phyloP scores from a whole-genome alignment of 2,888 invertebrate genomes.

The Tiliacea citrago region DNA sequence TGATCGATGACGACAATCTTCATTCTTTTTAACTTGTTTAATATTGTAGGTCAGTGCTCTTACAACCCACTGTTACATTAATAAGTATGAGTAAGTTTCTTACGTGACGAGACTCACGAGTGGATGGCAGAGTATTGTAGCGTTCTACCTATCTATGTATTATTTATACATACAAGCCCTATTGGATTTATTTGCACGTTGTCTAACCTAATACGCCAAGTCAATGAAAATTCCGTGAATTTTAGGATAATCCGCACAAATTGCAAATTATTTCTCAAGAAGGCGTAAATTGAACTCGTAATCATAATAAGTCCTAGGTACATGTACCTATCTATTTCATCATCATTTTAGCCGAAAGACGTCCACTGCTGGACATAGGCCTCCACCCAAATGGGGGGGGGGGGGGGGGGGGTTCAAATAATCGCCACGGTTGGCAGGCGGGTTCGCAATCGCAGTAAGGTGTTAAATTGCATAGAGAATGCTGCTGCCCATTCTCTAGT shows the following conservation, averaged over 20 bases:
- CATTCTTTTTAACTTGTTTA: not conserved
- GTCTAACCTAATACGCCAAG: not conserved
- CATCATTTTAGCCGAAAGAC: no score
- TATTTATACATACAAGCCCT: constrained; percentile 2
- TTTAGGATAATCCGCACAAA: constrained; percentile 7
- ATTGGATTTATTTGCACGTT: constrained; percentile 37
- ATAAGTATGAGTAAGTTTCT: constrained; percentile 46
- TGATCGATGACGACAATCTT: not conserved
- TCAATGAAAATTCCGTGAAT: constrained; percentile 7
- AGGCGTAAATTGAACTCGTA: constrained; percentile 14
- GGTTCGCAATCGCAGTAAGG: no score
- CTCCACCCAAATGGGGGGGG: no score
- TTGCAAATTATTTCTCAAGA: constrained; percentile 28
- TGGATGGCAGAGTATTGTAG: not conserved
- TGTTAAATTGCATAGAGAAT: no score
- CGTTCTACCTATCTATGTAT: not conserved
- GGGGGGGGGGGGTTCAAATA: no score
- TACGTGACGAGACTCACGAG: constrained; percentile 47
- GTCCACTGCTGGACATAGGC: no score
- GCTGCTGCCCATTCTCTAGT: no score
- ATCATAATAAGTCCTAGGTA: not conserved
- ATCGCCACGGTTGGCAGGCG: no score
- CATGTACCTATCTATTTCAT: not conserved
- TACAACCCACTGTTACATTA: constrained; percentile 31
- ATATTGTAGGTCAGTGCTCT: constrained; percentile 48